A percentile compares a stretch with the other conserved stretches of the same genome.
Conservation (phyloP, 2,797 vertebrate genomes). For the Syndactyla subalaris region DNA sequence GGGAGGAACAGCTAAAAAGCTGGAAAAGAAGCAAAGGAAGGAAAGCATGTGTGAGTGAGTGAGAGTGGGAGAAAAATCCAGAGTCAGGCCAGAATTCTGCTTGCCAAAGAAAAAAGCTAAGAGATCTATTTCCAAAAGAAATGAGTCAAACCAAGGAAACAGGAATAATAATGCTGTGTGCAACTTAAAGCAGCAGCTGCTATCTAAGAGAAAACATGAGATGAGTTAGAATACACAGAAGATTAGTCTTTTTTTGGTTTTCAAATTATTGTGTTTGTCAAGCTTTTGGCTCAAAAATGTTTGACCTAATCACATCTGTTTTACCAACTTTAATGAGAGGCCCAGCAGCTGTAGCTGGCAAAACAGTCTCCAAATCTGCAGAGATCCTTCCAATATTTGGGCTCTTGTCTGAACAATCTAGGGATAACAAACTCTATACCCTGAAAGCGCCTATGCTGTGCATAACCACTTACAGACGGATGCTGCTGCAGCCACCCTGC, state of each 20-base stretch:
- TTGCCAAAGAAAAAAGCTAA: slow-evolving; percentile 41
- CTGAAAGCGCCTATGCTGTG: not conserved
- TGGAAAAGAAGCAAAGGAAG: slow-evolving; percentile 40
- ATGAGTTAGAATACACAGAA: slow-evolving; percentile 51
- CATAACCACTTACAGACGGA: not conserved
- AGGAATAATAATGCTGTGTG: slow-evolving; percentile 42
- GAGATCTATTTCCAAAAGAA: slow-evolving; percentile 54
- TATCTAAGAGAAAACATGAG: slow-evolving; percentile 45
- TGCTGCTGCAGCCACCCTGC: not conserved
- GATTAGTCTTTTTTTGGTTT: slow-evolving; percentile 57
- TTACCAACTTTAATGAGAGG: slow-evolving; percentile 37
- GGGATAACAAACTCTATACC: slow-evolving; percentile 8
- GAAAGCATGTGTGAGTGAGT: not conserved
- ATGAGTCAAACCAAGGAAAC: slow-evolving; percentile 43
- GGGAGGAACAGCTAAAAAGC: slow-evolving; percentile 7
- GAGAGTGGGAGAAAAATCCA: slow-evolving; percentile 26
- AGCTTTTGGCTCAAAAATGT: slow-evolving; percentile 39
- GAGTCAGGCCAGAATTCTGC: slow-evolving; percentile 35
- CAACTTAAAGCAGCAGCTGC: slow-evolving; percentile 55
- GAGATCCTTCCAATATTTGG: slow-evolving; percentile 25
- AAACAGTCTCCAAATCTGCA: slow-evolving; percentile 8
- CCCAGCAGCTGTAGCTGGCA: slow-evolving; percentile 39
- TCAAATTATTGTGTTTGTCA: slow-evolving; percentile 7
- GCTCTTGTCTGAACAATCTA: slow-evolving; percentile 33
- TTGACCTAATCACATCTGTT: slow-evolving; percentile 64